Evolutionary conservation across 2,797 vertebrate species (phyloP).

Genomic region (Sebastes hopkinsi): DNA sequence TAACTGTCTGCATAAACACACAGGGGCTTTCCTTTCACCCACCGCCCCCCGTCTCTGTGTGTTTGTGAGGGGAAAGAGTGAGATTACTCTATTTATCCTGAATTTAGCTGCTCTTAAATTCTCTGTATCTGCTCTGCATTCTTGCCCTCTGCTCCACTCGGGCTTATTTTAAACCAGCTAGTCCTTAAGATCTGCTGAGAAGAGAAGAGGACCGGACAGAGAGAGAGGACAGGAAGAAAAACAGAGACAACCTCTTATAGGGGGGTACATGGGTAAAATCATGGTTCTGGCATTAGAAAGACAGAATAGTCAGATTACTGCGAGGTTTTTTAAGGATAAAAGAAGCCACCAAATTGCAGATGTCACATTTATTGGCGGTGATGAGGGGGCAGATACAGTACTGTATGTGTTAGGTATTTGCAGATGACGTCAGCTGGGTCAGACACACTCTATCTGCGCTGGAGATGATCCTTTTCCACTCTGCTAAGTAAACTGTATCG

Average conservation of each 20-base stretch:
- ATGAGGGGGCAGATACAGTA: background rate
- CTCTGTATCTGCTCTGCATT: slow-evolving; percentile 17
- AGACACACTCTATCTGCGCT: slow-evolving; percentile 15
- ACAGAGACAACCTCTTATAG: background rate
- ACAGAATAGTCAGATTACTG: background rate
- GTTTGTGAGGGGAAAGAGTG: slow-evolving; percentile 6
- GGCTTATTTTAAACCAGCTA: slow-evolving; percentile 26
- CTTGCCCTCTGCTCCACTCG: slow-evolving; percentile 16
- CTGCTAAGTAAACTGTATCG: slow-evolving; percentile 63
- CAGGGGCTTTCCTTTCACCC: slow-evolving; percentile 42
- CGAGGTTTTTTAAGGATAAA: background rate
- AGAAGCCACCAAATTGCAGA: slow-evolving; percentile 1
- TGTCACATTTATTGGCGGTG: slow-evolving; percentile 5
- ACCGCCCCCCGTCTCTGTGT: background rate
- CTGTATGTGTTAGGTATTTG: slow-evolving; percentile 4
- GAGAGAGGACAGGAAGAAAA: background rate
- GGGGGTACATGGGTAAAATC: background rate
- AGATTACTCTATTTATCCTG: slow-evolving; percentile 32
- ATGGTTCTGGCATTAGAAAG: background rate
- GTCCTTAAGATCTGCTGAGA: slow-evolving; percentile 42
- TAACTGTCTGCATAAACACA: slow-evolving; percentile 62
- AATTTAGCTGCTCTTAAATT: slow-evolving; percentile 1
- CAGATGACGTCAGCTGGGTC: slow-evolving; percentile 38
- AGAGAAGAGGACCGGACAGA: background rate
- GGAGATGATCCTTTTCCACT: slow-evolving; percentile 57